Evolutionary conservation across 2,888 invertebrate species (phyloP).

Genomic region (Rhamnusium bicolor): DNA sequence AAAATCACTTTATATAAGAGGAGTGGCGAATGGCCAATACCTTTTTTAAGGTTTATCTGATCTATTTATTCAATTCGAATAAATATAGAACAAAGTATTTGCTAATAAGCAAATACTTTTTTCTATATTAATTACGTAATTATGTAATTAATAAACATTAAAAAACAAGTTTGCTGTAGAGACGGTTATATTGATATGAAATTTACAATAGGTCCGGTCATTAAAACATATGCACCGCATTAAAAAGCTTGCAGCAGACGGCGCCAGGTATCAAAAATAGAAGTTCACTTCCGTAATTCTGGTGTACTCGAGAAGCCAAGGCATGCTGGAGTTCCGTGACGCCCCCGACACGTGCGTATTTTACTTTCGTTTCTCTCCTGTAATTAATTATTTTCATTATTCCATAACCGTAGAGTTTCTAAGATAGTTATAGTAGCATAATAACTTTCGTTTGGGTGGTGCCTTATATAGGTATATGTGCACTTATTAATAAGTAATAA

Average conservation of each 20-base stretch:
- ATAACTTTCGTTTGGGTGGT: too few species aligned
- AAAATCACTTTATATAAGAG: too few species aligned
- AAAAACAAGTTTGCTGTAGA: background rate
- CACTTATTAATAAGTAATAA: too few species aligned
- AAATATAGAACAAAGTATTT: too few species aligned
- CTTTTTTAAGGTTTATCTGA: too few species aligned
- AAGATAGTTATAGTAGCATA: too few species aligned
- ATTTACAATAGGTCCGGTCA: background rate
- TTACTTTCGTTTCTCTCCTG: background rate
- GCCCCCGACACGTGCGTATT: slow-evolving; percentile 11
- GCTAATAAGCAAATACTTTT: too few species aligned
- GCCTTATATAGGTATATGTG: too few species aligned
- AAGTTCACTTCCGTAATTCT: slow-evolving; percentile 31
- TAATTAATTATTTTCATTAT: background rate
- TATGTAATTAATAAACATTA: background rate
- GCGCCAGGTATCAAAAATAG: slow-evolving; percentile 35
- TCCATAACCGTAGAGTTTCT: background rate
- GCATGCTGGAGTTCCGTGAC: slow-evolving; percentile 12
- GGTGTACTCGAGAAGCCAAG: background rate
- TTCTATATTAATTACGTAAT: too few species aligned
- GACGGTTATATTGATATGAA: background rate
- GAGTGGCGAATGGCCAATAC: too few species aligned
- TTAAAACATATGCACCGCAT: background rate
- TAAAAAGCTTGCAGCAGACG: slow-evolving; percentile 5
- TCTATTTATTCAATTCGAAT: too few species aligned